A percentile compares a stretch with the other conserved stretches of the same genome.
Conservation (phyloP, 1,140 invertebrate species). For the Caenorhabditis latens region DNA sequence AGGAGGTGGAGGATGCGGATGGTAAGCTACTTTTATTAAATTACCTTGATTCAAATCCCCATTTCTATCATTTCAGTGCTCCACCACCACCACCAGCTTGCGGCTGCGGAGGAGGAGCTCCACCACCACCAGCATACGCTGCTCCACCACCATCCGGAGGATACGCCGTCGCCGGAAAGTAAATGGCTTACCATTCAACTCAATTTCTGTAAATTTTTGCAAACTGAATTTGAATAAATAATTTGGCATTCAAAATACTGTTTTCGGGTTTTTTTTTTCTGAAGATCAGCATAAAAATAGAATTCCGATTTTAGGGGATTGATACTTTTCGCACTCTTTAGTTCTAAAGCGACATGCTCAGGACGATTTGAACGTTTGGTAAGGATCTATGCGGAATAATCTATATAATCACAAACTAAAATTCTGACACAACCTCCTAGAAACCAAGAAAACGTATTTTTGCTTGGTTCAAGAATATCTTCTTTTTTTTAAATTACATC, state of each 20-base stretch:
- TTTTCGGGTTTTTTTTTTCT: not conserved
- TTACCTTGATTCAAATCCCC: not conserved
- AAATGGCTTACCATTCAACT: not conserved
- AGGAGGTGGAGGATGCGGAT: slow-evolving; percentile 56
- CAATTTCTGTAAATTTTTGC: slow-evolving; percentile 48
- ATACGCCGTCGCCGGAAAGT: slow-evolving; percentile 46
- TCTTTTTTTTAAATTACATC: too few species aligned
- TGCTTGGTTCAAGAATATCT: too few species aligned
- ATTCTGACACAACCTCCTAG: too few species aligned
- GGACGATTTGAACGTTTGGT: too few species aligned
- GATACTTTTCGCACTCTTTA: too few species aligned
- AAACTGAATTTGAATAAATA: slow-evolving; percentile 4
- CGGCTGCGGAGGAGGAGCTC: slow-evolving; percentile 41
- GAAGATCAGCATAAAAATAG: not conserved
- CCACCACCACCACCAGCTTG: slow-evolving; percentile 47
- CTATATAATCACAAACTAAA: too few species aligned
- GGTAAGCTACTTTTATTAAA: not conserved
- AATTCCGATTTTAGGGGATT: too few species aligned
- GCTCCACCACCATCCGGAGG: slow-evolving; percentile 33
- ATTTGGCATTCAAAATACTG: not conserved
- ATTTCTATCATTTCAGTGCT: slow-evolving; percentile 2
- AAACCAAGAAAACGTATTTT: too few species aligned
- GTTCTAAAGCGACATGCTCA: too few species aligned
- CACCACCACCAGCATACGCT: slow-evolving; percentile 51
- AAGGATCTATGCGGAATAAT: too few species aligned